Evolutionary conservation across 92 coral and sea anemone genomes (phyloP).

Genomic region (Palythoa caribaeorum): DNA sequence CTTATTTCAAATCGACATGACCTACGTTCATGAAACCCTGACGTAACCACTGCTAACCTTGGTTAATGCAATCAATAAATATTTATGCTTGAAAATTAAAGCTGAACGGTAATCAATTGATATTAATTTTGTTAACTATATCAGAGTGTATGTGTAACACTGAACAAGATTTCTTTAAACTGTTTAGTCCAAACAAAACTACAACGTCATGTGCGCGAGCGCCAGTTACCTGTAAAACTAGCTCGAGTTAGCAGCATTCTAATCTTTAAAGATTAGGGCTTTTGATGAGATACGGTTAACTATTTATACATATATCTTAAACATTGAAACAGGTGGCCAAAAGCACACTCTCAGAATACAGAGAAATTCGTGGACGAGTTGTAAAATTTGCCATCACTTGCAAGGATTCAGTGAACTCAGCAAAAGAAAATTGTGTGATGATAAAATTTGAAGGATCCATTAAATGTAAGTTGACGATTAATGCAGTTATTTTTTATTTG

Average conservation of each 20-base stretch:
- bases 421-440: neutral
- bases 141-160: too few relatives aligned
- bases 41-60: too few relatives aligned
- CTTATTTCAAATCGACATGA: too few relatives aligned
- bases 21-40: too few relatives aligned
- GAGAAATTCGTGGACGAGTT: neutral
- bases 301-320: neutral
- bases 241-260: neutral
- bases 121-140: too few relatives aligned
- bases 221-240: too few relatives aligned
- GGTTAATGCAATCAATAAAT: too few relatives aligned
- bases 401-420: neutral
- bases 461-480: neutral
- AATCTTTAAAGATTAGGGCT: neutral
- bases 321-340: neutral
- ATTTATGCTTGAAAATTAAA: too few relatives aligned
- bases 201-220: too few relatives aligned
- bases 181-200: too few relatives aligned
- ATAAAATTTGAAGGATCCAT: slow-evolving; percentile 1
- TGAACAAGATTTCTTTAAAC: too few relatives aligned
- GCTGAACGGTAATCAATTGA: too few relatives aligned
- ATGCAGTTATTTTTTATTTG: neutral
- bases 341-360: neutral
- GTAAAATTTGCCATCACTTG: neutral
- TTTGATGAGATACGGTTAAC: neutral